These are phyloP conservation scores for Lemur catta DNA, from an alignment of 2,797 vertebrate species.

Conservation along the genomic window DNA sequence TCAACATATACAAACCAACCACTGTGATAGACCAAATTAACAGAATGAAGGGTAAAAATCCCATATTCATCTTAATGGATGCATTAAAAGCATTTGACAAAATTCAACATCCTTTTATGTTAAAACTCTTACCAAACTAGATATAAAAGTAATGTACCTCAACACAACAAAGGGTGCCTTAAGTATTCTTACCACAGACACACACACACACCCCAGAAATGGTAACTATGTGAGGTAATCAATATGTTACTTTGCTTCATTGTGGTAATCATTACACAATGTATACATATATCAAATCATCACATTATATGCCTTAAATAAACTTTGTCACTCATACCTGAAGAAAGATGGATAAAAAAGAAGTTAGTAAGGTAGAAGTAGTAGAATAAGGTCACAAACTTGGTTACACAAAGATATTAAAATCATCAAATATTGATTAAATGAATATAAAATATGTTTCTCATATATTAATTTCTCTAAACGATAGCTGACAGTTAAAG, in stretches of 20 bases:
- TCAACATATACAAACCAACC: background rate
- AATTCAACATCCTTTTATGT: background rate
- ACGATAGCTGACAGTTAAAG: background rate
- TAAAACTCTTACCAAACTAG: background rate
- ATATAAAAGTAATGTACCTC: background rate
- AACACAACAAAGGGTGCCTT: background rate
- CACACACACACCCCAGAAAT: background rate
- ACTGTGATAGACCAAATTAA: background rate
- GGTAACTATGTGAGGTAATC: background rate
- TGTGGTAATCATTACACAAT: background rate
- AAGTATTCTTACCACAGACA: no score
- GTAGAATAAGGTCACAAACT: background rate
- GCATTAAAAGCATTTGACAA: background rate
- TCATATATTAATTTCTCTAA: background rate
- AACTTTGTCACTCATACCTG: background rate
- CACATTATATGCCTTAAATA: background rate
- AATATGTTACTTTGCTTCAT: background rate
- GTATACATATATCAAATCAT: background rate
- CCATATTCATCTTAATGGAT: background rate
- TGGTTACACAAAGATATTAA: background rate
- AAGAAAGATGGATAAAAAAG: background rate
- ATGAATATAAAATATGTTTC: background rate
- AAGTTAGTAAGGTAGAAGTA: background rate
- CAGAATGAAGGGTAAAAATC: background rate
- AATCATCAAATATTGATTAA: background rate